Evolutionary conservation across 2,888 invertebrate species (phyloP), one percentile per base, ranked within the genome.

Genomic region (Cabera pusaria): DNA sequence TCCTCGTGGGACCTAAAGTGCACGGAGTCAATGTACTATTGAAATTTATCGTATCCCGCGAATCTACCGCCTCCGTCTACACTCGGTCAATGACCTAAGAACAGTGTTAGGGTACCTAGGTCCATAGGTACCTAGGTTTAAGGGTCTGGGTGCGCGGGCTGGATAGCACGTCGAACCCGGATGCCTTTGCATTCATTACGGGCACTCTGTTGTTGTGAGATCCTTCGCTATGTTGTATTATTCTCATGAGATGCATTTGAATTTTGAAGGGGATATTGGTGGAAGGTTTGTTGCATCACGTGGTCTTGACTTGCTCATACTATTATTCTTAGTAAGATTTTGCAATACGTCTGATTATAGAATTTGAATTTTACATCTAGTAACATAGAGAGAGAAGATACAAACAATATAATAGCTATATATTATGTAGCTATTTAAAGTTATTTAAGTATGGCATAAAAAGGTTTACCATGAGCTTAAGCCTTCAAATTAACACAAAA

Each of bases 1-100:
- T 60, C 48, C 58, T 50, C 14, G 2, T 3, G 14, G 59, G 54
- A 56, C 52, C 52, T 47, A 59, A 48, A 59, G n/a, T 68, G 62
- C 59, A 62, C 68, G 66, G 73, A 85, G 79, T 81, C 80, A 81
- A 81, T 84, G 82, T 72, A 78, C 80, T 79, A 82, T 84, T 85
- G 83, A 85, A 87, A 84, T 84, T 86, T 85, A 87, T 83, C 75
- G 84, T 81, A 80, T 81, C 85, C 86, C 76, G 82, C 77, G 71
- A 81, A 84, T 81, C 80, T 83, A 69, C 77, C 72, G 79, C 75
- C 75, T 73, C 66, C 66, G 69, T 69, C 75, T 69, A 63, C 63
- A 64, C 56, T 57, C 75, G 84, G 73, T 78, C 82, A 68, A 59
- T 64, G 82, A 81, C 83, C 82, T 72, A 64, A 75, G 82, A 75